Evolutionary conservation across 1,140 invertebrate species (phyloP), one percentile per base, ranked within the genome.

Genomic region (Stratiolaelaps scimitus): DNA sequence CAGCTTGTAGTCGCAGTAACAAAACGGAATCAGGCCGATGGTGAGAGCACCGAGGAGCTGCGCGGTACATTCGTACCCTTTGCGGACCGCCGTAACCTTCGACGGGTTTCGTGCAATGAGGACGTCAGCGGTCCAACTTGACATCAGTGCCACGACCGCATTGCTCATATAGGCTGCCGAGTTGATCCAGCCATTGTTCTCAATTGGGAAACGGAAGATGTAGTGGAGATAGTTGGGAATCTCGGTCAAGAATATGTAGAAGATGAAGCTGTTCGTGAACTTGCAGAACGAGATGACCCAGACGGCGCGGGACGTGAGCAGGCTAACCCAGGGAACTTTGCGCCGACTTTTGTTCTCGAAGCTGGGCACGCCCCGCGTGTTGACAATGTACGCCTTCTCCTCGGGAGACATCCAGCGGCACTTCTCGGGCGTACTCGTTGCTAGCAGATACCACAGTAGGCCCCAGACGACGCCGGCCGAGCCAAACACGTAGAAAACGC

Each of bases 401-500:
- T 60, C 53, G 26, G 17, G 17, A 2, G n/a, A 29, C 15, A 60
- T 60, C 53, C 53, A 60, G 20, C 53, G 53, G 20, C 53, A 60
- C 23, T 60, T 60, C 4, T 60, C 53, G 2, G 53, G 53, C 2
- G 53, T 60, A 34, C 53, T 60, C 10, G 53, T 60, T 15, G 53
- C 53, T 23, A 60, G 23, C 53, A 60, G 34, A 34, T 60, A 60
- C 53, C 53, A 60, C 53, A 60, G 26, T 10, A 15, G 2, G 26
- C 53, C 23, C 53, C 53, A 60, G 53, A 60, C 2, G 2, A 64
- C 65, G 15, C 66, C 30, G 23, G 28, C 13, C 13, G 23, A 15
- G 26, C 65, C 66, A n/a, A 29, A 30, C n/a, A 34, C n/a, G 66
- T 67, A 68, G 17, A 67, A 67, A 13, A 67, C 66, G n/a, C 34